A percentile compares a stretch with the other conserved stretches of the same genome.
Evolutionary conservation across 1,140 invertebrate species (phyloP).

Genomic region (Nixonia krombeini): DNA sequence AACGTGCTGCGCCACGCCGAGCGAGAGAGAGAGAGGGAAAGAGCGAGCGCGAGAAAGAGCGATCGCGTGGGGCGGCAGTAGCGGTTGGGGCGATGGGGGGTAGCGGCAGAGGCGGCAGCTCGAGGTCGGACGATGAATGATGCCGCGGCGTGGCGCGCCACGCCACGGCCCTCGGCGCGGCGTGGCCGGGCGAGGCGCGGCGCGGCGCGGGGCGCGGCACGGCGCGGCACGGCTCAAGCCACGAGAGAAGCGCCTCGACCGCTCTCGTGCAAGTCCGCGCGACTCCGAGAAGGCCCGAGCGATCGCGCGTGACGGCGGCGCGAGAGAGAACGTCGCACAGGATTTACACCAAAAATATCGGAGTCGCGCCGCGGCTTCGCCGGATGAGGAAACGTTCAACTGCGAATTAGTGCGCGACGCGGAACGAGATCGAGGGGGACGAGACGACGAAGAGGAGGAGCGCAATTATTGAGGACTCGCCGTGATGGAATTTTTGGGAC

Average conservation of each 20-base stretch:
- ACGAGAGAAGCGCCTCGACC: no score
- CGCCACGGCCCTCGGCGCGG: conserved; percentile 31
- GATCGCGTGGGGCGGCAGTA: no score
- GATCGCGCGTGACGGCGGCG: conserved; percentile 6
- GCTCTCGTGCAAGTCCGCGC: no score
- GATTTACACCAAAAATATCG: conserved; percentile 42
- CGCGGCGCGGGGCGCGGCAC: conserved; percentile 4
- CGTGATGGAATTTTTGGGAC: conserved; percentile 14
- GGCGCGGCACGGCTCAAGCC: no score
- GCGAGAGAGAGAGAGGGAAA: conserved; percentile 39
- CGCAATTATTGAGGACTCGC: conserved; percentile 45
- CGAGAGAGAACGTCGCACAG: conserved; percentile 28
- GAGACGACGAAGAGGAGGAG: conserved; percentile 16
- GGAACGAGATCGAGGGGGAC: conserved; percentile 26
- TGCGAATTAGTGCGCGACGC: conserved; percentile 38
- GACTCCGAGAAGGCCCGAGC: not conserved
- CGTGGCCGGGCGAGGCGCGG: conserved; percentile 11
- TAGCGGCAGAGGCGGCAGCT: no score
- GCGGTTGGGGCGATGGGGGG: no score
- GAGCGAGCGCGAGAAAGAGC: no score
- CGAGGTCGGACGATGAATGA: conserved; percentile 64
- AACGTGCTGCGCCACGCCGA: conserved; percentile 54
- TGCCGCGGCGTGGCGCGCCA: conserved; percentile 55
- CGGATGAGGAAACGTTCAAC: conserved; percentile 46
- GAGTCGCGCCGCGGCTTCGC: conserved; percentile 35